These are phyloP conservation scores for Neria commutata DNA, from an alignment of 2,888 invertebrate species.

Conservation along the genomic window DNA sequence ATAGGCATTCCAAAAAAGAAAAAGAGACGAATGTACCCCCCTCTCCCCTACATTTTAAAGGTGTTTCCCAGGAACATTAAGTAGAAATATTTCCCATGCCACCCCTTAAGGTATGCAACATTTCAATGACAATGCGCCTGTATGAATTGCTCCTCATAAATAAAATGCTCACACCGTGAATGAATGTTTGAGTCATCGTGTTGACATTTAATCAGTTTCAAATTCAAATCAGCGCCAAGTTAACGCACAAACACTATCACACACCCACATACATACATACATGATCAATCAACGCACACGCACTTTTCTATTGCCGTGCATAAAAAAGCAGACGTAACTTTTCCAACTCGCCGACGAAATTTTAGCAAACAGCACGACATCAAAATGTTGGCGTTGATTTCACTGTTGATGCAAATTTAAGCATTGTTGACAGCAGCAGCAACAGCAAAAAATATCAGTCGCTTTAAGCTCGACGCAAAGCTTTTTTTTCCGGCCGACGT, in stretches of 20 bases:
- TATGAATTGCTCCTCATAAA: too few relatives aligned
- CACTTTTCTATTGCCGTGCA: conserved; percentile 41
- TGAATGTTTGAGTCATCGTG: conserved; percentile 34
- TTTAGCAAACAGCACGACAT: not conserved
- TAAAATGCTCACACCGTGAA: too few relatives aligned
- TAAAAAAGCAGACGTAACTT: conserved; percentile 23
- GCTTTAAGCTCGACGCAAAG: too few relatives aligned
- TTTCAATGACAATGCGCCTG: too few relatives aligned
- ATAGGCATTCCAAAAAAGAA: too few relatives aligned
- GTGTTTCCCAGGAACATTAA: too few relatives aligned
- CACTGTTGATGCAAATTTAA: not conserved
- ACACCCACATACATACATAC: not conserved
- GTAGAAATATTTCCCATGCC: too few relatives aligned
- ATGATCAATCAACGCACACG: conserved; percentile 39
- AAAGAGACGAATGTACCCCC: too few relatives aligned
- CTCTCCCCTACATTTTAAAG: too few relatives aligned
- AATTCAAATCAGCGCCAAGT: not conserved
- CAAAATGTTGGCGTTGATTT: not conserved
- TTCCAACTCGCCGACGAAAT: conserved; percentile 1
- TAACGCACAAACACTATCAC: conserved; percentile 26
- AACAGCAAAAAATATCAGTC: not conserved
- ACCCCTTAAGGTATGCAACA: too few relatives aligned
- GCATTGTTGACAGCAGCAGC: not conserved
- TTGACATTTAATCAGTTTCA: conserved; percentile 47
- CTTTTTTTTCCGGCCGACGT: too few relatives aligned